These are phyloP conservation scores for Thryonomys swinderianus DNA, from an alignment of 2,113 vertebrate species.

Conservation along the genomic window DNA sequence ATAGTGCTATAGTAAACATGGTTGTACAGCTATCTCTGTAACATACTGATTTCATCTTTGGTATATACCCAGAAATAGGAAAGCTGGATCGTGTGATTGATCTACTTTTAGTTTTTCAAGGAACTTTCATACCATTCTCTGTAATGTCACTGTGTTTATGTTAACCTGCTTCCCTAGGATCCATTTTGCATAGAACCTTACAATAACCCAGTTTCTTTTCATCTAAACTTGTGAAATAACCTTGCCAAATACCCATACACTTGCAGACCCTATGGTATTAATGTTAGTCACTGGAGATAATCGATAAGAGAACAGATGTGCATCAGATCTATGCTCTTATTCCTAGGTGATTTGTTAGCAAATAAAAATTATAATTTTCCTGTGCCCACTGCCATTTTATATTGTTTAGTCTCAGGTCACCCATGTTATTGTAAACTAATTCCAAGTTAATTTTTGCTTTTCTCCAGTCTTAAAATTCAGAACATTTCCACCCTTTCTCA, in stretches of 20 bases:
- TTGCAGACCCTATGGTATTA: not conserved
- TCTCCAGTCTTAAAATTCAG: not conserved
- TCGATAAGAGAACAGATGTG: not conserved
- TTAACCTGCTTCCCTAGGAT: not conserved
- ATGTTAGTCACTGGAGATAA: not conserved
- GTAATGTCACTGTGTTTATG: not conserved
- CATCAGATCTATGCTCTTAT: not conserved
- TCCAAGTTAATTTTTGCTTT: not conserved
- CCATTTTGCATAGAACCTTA: not conserved
- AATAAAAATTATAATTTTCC: slow-evolving; percentile 29
- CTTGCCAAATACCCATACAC: not conserved
- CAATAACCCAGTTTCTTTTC: not conserved
- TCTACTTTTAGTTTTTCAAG: not conserved
- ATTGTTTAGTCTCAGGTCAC: not conserved
- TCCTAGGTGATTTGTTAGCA: slow-evolving; percentile 33
- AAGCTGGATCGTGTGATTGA: not conserved
- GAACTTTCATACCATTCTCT: not conserved
- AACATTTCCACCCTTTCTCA: slow-evolving; percentile 14
- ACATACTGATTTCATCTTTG: not conserved
- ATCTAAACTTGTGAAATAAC: slow-evolving; percentile 26
- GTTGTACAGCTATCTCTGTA: not conserved
- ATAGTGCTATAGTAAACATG: not conserved
- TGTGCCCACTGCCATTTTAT: not conserved
- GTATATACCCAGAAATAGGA: not conserved
- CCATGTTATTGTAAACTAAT: not conserved